Evolutionary conservation across 1,140 invertebrate species (phyloP).

Genomic region (Calephelis virginiensis): DNA sequence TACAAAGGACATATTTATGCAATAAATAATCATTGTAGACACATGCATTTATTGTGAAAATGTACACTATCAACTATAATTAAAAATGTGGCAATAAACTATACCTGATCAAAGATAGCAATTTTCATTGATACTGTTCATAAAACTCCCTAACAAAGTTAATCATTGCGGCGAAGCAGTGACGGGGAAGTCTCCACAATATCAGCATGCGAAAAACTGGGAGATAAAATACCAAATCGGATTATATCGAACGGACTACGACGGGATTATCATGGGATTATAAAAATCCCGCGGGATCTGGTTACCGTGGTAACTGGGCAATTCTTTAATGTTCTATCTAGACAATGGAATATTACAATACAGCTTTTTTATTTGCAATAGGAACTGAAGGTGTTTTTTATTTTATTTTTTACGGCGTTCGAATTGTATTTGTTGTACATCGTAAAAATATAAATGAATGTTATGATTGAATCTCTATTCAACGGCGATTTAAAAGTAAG

Average conservation of each 20-base stretch:
- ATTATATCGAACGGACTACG: slow-evolving; percentile 17
- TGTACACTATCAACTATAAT: too few species aligned
- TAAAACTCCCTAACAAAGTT: slow-evolving; percentile 7
- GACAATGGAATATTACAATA: slow-evolving; percentile 14
- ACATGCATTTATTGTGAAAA: too few species aligned
- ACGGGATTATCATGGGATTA: slow-evolving; percentile 14
- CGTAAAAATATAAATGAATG: too few species aligned
- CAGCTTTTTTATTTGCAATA: not conserved
- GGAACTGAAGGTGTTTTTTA: too few species aligned
- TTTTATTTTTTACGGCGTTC: too few species aligned
- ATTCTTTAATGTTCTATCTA: slow-evolving; percentile 18
- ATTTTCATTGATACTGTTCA: slow-evolving; percentile 1
- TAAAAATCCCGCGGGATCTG: slow-evolving; percentile 16
- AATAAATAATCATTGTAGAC: too few species aligned
- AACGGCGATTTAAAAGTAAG: too few species aligned
- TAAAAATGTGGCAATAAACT: too few species aligned
- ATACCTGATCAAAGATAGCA: too few species aligned
- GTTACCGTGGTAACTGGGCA: slow-evolving; percentile 13
- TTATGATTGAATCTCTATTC: too few species aligned
- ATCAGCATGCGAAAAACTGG: slow-evolving; percentile 17
- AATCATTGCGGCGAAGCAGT: slow-evolving; percentile 8
- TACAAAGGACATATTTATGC: too few species aligned
- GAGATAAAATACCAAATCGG: slow-evolving; percentile 14
- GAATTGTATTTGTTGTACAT: too few species aligned
- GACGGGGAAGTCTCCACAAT: slow-evolving; percentile 12